Evolutionary conservation across 2,888 invertebrate genomes (phyloP), one percentile per base, ranked within the genome.

Genomic region (Drosophila cracens): DNA sequence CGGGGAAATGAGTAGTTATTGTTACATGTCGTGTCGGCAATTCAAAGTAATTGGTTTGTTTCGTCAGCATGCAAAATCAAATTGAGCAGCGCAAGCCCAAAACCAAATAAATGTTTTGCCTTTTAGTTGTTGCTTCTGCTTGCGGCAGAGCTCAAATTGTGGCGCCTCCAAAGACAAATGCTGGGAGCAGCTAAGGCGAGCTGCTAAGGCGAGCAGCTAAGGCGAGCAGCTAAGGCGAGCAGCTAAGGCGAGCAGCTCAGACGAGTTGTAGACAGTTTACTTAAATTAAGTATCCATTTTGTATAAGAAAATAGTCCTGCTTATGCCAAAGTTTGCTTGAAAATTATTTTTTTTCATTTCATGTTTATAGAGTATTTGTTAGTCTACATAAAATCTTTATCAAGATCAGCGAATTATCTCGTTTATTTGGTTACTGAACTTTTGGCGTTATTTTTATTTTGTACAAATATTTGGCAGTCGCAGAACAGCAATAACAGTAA

Each of bases 401-500:
- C 2, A 2, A 46, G 21, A 25, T 46, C 13, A 16, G 16, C 4
- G 4, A 21, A 21, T 21, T 46, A 21, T 16, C 21, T 46, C 16
- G 0, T 25, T 25, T 4, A 16, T 46, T 21, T 43, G 5, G 2
- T 16, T 8, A 46, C 16, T 46, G 16, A 46, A 16, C 8, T 46
- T 46, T 21, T 8, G 16, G 7, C 7, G 7, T 21, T n/a, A 21
- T 21, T 16, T 46, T 38, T 40, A 31, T n/a, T 29, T 33, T 38
- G 57, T 49, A n/a, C 46, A 58, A 58, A 58, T 59, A 27, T 66
- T 65, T 25, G 27, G 40, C 72, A 46, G 27, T 59, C 56, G 57
- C 18, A 33, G 58, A 78, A 52, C 61, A 46, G 36, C 38, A 53
- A 49, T 52, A 67, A 62, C 21, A 72, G 66, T 51, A 54, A 70